Percentiles rank a stretch among this genome's conserved stretches.
These are phyloP conservation scores for Danaus chrysippus DNA, from an alignment of 2,888 invertebrate species.

Conservation along the genomic window DNA sequence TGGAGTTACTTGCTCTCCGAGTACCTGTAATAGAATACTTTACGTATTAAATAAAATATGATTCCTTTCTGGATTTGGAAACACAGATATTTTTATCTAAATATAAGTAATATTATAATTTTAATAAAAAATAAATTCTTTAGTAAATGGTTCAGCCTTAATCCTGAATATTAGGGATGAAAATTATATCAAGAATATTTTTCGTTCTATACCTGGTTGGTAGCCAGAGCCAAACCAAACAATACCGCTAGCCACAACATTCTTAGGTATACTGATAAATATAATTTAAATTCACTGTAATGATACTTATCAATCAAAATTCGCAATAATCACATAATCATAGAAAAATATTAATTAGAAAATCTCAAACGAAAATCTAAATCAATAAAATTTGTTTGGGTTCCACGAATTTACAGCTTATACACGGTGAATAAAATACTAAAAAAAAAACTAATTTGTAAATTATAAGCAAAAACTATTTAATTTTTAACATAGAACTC, in stretches of 20 bases:
- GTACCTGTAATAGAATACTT: neutral
- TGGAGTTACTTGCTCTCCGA: neutral
- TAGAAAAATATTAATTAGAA: too few species aligned
- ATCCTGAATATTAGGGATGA: neutral
- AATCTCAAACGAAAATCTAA: too few species aligned
- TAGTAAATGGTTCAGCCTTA: neutral
- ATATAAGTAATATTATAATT: too few species aligned
- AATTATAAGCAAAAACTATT: too few species aligned
- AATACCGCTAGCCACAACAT: slow-evolving; percentile 15
- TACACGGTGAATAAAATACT: too few species aligned
- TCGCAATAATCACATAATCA: too few species aligned
- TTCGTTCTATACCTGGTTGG: slow-evolving; percentile 15
- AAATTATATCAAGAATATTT: neutral
- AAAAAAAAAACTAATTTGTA: too few species aligned
- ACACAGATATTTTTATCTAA: neutral
- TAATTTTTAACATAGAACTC: too few species aligned
- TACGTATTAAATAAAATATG: neutral
- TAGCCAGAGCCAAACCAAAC: slow-evolving; percentile 13
- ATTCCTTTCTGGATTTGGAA: neutral
- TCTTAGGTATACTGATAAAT: slow-evolving; percentile 9
- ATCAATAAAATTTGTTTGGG: too few species aligned
- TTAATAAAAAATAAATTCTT: neutral
- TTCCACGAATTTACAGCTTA: too few species aligned
- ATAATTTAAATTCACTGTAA: slow-evolving; percentile 5
- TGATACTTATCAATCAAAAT: slow-evolving; percentile 3